These are phyloP conservation scores for Aporrectodea caliginosa DNA, from an alignment of 1,140 invertebrate genomes.

Conservation along the genomic window DNA sequence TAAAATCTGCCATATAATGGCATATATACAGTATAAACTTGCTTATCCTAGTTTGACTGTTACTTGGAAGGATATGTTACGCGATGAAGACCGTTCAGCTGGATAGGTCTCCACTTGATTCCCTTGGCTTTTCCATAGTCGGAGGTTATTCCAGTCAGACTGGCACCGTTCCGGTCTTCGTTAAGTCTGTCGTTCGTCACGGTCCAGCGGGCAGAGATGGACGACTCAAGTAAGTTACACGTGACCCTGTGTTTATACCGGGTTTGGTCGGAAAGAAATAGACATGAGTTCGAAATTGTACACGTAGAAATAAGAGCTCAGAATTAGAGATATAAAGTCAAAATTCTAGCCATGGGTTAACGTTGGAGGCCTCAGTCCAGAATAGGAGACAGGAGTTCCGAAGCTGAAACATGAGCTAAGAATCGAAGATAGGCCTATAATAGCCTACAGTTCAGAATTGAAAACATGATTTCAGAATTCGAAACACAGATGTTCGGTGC, in stretches of 20 bases:
- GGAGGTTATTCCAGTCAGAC: background rate
- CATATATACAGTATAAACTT: no score
- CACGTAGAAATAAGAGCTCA: no score
- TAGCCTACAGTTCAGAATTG: no score
- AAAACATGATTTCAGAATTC: no score
- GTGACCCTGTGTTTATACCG: background rate
- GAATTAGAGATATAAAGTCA: no score
- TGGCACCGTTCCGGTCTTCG: background rate
- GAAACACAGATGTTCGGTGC: background rate
- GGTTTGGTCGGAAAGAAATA: no score
- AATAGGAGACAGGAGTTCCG: background rate
- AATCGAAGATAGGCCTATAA: no score
- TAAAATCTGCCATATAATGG: no score
- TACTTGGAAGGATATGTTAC: no score
- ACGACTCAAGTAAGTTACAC: background rate
- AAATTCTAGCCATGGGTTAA: background rate
- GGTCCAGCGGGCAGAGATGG: background rate
- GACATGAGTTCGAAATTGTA: no score
- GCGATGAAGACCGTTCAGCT: background rate
- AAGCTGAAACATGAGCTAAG: background rate
- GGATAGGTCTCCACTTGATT: background rate
- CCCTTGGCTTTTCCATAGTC: background rate
- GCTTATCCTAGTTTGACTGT: no score
- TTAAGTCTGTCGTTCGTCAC: background rate
- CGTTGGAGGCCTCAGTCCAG: background rate